phyloP scores from a whole-genome alignment of 2,888 invertebrate species.

The Amphipyra berbera region DNA sequence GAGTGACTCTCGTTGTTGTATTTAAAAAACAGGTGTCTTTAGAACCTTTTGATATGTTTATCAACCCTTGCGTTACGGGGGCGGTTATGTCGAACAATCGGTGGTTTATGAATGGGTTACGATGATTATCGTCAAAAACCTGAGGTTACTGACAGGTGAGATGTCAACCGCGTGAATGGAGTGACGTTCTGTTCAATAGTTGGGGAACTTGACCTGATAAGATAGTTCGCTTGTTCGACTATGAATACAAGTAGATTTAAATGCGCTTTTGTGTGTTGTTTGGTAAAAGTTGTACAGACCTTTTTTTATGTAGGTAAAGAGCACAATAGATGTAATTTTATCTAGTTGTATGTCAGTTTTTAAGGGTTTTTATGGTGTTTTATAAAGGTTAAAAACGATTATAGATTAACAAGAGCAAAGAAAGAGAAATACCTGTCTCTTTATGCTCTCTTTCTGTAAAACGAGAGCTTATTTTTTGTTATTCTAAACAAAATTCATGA shows the following conservation, averaged over 20 bases:
- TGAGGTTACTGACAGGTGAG: slow-evolving; percentile 88
- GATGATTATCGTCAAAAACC: slow-evolving; percentile 83
- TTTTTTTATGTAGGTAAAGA: slow-evolving; percentile 28
- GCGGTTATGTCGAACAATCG: slow-evolving; percentile 82
- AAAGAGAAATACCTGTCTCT: no score
- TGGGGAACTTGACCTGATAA: slow-evolving; percentile 80
- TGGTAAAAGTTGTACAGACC: slow-evolving; percentile 54
- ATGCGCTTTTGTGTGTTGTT: slow-evolving; percentile 66
- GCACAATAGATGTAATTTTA: slow-evolving; percentile 51
- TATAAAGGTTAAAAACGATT: slow-evolving; percentile 9
- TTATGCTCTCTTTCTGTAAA: no score
- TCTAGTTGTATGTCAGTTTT: slow-evolving; percentile 27
- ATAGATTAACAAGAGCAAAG: slow-evolving; percentile 4
- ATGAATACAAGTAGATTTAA: slow-evolving; percentile 68
- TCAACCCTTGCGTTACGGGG: slow-evolving; percentile 87
- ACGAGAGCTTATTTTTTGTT: no score
- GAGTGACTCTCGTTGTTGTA: slow-evolving; percentile 78
- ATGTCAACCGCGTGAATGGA: slow-evolving; percentile 84
- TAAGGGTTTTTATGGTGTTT: slow-evolving; percentile 2
- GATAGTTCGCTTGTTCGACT: slow-evolving; percentile 64
- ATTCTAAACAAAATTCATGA: no score
- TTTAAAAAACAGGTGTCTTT: slow-evolving; percentile 84
- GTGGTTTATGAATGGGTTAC: slow-evolving; percentile 81
- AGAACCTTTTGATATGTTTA: slow-evolving; percentile 88
- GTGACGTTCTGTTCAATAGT: slow-evolving; percentile 68